phyloP scores from a whole-genome alignment of 2,888 invertebrate genomes.

The Oligia fasciuncula region DNA sequence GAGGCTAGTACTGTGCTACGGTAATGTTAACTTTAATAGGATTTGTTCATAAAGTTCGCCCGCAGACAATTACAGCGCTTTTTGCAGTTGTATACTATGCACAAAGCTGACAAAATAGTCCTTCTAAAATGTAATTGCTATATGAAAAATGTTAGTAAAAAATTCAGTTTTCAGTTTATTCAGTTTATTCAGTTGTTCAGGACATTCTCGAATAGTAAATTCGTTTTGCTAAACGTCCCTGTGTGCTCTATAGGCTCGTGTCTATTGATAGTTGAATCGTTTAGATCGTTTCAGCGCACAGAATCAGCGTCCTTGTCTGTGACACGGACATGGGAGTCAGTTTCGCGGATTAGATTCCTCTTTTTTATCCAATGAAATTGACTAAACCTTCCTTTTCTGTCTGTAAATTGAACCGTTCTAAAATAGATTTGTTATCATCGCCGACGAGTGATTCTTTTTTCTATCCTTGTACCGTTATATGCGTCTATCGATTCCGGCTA shows the following conservation, averaged over 20 bases:
- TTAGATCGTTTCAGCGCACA: conserved; percentile 59
- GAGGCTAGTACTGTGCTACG: not conserved
- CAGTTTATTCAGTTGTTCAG: conserved; percentile 35
- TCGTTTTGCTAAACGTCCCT: conserved; percentile 43
- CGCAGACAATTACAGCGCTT: conserved; percentile 20
- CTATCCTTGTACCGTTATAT: conserved; percentile 21
- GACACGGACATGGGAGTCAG: conserved; percentile 71
- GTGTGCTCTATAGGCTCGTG: conserved; percentile 25
- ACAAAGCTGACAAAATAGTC: conserved; percentile 13
- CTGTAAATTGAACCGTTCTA: conserved; percentile 67
- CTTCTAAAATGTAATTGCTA: conserved; percentile 18
- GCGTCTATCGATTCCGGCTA: conserved; percentile 14
- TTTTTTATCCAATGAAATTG: conserved; percentile 69
- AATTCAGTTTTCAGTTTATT: no score
- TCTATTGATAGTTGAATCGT: conserved; percentile 58
- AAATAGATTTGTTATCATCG: conserved; percentile 63
- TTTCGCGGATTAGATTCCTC: conserved; percentile 72
- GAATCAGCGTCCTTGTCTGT: conserved; percentile 68
- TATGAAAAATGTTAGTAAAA: conserved; percentile 18
- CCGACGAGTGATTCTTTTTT: conserved; percentile 38
- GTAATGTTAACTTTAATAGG: conserved; percentile 36
- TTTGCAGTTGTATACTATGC: conserved; percentile 10
- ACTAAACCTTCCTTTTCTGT: conserved; percentile 71
- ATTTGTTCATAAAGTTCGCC: conserved; percentile 42
- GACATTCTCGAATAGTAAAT: conserved; percentile 28